Conservation (phyloP, 2,888 invertebrate genomes). For the Taenaris catops region DNA sequence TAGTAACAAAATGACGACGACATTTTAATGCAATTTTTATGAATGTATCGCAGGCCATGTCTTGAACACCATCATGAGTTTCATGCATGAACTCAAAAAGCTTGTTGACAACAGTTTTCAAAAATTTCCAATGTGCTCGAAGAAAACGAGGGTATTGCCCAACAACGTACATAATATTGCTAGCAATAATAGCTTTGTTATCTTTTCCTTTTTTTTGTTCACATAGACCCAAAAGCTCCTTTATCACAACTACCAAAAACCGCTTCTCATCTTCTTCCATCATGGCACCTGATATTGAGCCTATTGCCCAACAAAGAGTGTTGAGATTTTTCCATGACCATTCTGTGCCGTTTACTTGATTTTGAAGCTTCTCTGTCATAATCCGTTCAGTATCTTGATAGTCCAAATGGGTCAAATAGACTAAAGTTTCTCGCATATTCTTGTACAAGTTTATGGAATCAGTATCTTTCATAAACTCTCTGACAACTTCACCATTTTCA, state of each 20-base stretch:
- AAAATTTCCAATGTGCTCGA: conserved; percentile 99
- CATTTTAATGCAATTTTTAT: conserved; percentile 99
- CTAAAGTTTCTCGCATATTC: conserved; percentile 98
- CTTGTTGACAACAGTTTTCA: conserved; percentile 99
- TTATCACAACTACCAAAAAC: conserved; percentile 99
- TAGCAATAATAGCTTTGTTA: conserved; percentile 99
- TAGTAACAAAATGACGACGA: conserved; percentile 97
- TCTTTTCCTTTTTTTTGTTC: conserved; percentile 99
- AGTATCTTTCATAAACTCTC: conserved; percentile 99
- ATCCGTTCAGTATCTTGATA: conserved; percentile 98
- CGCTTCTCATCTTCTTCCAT: conserved; percentile 99
- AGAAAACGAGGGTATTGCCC: conserved; percentile 99
- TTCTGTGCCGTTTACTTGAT: conserved; percentile 98
- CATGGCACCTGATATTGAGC: conserved; percentile 99
- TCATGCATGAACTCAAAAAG: conserved; percentile 99
- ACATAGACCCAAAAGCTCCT: conserved; percentile 97
- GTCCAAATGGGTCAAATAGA: conserved; percentile 99
- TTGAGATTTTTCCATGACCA: conserved; percentile 99
- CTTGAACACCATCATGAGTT: conserved; percentile 99
- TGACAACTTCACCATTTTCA: conserved; percentile 99
- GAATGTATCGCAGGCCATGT: conserved; percentile 99
- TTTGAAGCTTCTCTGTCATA: conserved; percentile 98
- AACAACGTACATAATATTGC: conserved; percentile 99
- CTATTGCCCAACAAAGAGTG: conserved; percentile 99
- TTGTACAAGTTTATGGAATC: conserved; percentile 99